These are phyloP conservation scores for Ispidina picta DNA, from an alignment of 2,797 vertebrate species.

Conservation along the genomic window DNA sequence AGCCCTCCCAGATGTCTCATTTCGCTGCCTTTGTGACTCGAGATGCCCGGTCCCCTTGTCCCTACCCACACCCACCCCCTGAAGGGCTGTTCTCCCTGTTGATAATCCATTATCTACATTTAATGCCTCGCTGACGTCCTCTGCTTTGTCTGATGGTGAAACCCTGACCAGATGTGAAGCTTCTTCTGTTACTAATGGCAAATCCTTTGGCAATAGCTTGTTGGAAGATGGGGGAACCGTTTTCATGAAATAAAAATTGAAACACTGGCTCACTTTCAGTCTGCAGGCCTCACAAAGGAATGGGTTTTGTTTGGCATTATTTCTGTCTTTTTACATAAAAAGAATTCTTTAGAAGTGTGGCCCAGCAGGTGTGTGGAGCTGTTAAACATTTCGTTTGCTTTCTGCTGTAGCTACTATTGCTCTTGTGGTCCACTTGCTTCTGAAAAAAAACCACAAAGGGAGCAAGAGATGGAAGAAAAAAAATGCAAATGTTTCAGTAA, in stretches of 20 bases:
- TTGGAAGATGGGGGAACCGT: not conserved
- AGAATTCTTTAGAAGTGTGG: not conserved
- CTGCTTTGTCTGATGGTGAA: slow-evolving; percentile 19
- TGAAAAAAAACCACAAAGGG: not conserved
- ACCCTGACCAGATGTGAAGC: slow-evolving; percentile 34
- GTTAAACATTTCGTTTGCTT: not conserved
- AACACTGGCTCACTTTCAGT: not conserved
- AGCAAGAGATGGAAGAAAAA: not conserved
- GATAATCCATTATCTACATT: slow-evolving; percentile 65
- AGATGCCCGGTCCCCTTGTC: rapidly evolving
- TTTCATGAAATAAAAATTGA: not conserved
- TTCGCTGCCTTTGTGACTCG: not conserved
- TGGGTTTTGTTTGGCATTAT: not conserved
- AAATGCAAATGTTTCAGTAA: not conserved
- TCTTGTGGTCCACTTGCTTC: not conserved
- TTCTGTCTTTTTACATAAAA: not conserved
- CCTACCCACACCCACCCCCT: not conserved
- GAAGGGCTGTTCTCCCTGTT: slow-evolving; percentile 31
- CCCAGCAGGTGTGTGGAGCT: not conserved
- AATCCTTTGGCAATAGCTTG: slow-evolving; percentile 39
- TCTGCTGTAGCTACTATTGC: not conserved
- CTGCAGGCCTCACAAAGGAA: not conserved
- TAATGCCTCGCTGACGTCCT: slow-evolving; percentile 44
- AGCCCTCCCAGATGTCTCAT: slow-evolving; percentile 33
- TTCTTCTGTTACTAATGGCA: slow-evolving; percentile 58